Evolutionary conservation across 2,113 vertebrate species (phyloP).

Genomic region (Myxocyprinus asiaticus): DNA sequence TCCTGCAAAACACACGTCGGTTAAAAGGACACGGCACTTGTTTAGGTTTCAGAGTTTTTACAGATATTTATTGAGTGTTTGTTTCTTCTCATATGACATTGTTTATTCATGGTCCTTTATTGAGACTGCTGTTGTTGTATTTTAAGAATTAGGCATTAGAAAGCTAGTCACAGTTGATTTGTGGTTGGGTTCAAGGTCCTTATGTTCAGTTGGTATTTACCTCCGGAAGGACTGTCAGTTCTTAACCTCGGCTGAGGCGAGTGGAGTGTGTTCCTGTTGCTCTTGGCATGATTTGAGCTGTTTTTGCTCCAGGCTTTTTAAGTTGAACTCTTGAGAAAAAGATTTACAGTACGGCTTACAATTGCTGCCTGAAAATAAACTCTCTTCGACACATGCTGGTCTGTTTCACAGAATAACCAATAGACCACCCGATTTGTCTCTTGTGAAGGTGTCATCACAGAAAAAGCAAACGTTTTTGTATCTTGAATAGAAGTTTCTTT

Average conservation of each 20-base stretch:
- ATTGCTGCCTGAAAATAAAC: neutral
- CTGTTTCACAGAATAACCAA: too few relatives aligned
- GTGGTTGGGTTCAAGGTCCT: neutral
- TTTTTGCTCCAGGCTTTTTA: neutral
- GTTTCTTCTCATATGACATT: too few relatives aligned
- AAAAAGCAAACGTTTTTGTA: too few relatives aligned
- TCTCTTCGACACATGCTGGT: too few relatives aligned
- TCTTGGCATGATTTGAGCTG: conserved; percentile 1
- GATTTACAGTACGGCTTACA: neutral
- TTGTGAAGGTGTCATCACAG: too few relatives aligned
- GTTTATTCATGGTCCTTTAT: too few relatives aligned
- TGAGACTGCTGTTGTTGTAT: too few relatives aligned
- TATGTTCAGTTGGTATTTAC: neutral
- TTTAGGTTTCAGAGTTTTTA: neutral
- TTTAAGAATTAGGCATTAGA: too few relatives aligned
- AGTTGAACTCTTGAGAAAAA: neutral
- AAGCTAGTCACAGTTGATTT: neutral
- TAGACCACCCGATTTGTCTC: too few relatives aligned
- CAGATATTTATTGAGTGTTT: too few relatives aligned
- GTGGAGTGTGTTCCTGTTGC: neutral
- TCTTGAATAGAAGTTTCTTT: too few relatives aligned
- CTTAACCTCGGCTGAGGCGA: neutral
- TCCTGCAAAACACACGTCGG: neutral
- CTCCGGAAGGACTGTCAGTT: conserved; percentile 15
- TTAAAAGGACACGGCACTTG: neutral